These are phyloP conservation scores for Gryllus longicercus DNA, from an alignment of 2,888 invertebrate species.

Conservation along the genomic window DNA sequence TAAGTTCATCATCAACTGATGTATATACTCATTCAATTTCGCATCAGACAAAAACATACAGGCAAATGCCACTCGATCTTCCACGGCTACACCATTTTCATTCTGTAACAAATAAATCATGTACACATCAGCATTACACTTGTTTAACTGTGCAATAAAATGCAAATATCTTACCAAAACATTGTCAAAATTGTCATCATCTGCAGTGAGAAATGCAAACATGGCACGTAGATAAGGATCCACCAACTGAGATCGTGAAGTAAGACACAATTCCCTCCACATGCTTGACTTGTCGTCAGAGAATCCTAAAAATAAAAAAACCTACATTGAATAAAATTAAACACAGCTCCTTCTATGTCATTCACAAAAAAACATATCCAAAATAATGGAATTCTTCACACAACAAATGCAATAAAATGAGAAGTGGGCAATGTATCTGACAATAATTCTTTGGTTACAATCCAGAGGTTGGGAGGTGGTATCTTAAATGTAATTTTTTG, in stretches of 20 bases:
- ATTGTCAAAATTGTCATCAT: slow-evolving; percentile 69
- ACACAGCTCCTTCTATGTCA: slow-evolving; percentile 18
- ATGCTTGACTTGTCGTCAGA: slow-evolving; percentile 77
- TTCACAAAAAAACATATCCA: background rate
- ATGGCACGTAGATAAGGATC: slow-evolving; percentile 88
- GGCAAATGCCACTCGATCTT: slow-evolving; percentile 88
- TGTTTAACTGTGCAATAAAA: background rate
- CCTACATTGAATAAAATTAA: background rate
- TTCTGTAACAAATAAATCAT: slow-evolving; percentile 53
- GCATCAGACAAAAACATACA: slow-evolving; percentile 79
- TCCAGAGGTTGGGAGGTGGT: too few species aligned
- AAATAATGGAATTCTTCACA: background rate
- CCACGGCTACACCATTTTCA: slow-evolving; percentile 78
- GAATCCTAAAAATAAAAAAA: slow-evolving; percentile 54
- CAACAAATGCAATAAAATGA: too few species aligned
- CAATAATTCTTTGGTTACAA: too few species aligned
- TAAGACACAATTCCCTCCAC: slow-evolving; percentile 72
- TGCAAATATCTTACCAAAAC: slow-evolving; percentile 62
- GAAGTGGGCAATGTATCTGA: too few species aligned
- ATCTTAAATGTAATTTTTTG: too few species aligned
- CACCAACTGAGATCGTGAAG: slow-evolving; percentile 71
- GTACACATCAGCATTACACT: background rate
- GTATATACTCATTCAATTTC: slow-evolving; percentile 74
- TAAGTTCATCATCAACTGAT: slow-evolving; percentile 64
- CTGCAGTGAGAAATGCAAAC: slow-evolving; percentile 84